Conservation (phyloP, 2,888 invertebrate species). For the Dinocampus coccinellae region DNA sequence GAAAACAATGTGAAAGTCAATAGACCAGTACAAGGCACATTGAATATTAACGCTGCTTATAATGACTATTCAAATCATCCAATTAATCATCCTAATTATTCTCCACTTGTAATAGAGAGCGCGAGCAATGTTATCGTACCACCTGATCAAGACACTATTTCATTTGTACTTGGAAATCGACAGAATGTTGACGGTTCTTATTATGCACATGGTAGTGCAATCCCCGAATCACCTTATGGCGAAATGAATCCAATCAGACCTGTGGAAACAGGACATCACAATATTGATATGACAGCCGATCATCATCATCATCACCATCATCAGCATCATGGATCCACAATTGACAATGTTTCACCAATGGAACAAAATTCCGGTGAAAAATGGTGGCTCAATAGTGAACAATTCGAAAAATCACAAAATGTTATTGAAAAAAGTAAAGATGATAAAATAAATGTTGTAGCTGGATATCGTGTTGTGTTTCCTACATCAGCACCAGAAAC, state of each 20-base stretch:
- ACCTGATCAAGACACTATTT: conserved; percentile 76
- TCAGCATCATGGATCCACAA: background rate
- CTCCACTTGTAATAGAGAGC: conserved; percentile 66
- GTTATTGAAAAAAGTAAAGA: conserved; percentile 27
- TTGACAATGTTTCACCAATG: background rate
- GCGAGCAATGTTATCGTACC: conserved; percentile 77
- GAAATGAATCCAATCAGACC: conserved; percentile 37
- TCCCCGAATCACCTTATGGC: conserved; percentile 71
- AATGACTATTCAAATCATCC: conserved; percentile 21
- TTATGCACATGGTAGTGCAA: conserved; percentile 69
- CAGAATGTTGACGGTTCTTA: conserved; percentile 72
- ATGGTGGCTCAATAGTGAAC: conserved; percentile 35
- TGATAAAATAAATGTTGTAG: conserved; percentile 30
- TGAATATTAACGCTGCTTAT: background rate
- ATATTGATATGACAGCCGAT: background rate
- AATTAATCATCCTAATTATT: conserved; percentile 45
- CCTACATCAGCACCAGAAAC: conserved; percentile 25
- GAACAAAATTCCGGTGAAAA: conserved; percentile 14
- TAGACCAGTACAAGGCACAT: background rate
- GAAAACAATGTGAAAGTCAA: background rate
- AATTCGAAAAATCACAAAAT: conserved; percentile 31
- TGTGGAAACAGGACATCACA: background rate
- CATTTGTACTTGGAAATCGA: conserved; percentile 76
- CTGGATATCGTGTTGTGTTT: conserved; percentile 29
- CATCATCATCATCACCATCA: background rate